phyloP scores from a whole-genome alignment of 1,140 invertebrate genomes.

The Zaprionus lachaisei region DNA sequence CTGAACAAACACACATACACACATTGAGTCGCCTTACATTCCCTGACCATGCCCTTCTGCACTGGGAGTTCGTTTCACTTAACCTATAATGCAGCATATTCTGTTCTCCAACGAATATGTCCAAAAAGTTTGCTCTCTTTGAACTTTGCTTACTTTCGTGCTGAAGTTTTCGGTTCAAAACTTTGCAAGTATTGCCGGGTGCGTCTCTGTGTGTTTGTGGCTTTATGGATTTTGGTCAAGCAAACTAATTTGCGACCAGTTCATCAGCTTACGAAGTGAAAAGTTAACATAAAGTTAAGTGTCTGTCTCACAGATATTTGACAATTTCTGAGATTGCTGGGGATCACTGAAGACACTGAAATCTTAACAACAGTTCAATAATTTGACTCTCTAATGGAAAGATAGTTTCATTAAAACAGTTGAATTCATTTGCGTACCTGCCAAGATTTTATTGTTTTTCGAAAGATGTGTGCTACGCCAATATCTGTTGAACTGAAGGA shows the following conservation, averaged over 20 bases:
- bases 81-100: conserved; percentile 44
- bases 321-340: conserved; percentile 5
- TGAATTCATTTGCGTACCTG: neutral
- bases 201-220: neutral
- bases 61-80: conserved; percentile 72
- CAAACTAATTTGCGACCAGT: conserved; percentile 52
- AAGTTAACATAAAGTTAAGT: conserved; percentile 27
- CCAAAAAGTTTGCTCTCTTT: conserved; percentile 65
- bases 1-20: conserved; percentile 12
- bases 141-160: conserved; percentile 67
- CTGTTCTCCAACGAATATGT: conserved; percentile 54
- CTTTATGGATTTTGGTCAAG: conserved; percentile 39
- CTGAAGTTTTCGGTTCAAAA: conserved; percentile 59
- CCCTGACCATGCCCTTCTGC: conserved; percentile 60
- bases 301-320: conserved; percentile 26
- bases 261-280: conserved; percentile 30
- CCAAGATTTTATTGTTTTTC: no score
- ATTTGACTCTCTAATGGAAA: neutral
- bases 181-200: conserved; percentile 48
- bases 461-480: no score
- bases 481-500: no score
- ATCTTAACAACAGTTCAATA: neutral
- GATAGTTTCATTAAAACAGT: neutral
- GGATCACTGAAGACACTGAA: neutral
- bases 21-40: conserved; percentile 31